These are phyloP conservation scores for Amphipoea oculea DNA, from an alignment of 2,888 invertebrate genomes.

Conservation along the genomic window DNA sequence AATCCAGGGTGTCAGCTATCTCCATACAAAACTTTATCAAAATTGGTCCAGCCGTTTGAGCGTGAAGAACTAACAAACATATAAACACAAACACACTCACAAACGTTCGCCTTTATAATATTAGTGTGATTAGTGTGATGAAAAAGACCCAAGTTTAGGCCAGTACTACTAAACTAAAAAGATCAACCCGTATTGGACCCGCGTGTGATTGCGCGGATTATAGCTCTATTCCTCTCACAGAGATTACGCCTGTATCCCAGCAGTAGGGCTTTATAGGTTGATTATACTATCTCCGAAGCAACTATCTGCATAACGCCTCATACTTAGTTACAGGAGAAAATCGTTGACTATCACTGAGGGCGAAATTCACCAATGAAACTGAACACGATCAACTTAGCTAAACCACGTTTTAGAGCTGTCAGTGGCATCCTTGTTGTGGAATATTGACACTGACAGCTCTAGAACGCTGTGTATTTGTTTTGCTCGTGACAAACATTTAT, in stretches of 20 bases:
- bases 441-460: neutral
- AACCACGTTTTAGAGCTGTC: neutral
- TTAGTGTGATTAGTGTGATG: no score
- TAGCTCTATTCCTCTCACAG: neutral
- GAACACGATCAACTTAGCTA: neutral
- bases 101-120: no score
- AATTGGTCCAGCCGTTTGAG: no score
- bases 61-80: no score
- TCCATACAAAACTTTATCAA: no score
- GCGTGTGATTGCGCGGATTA: neutral
- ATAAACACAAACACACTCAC: no score
- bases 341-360: neutral
- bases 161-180: neutral
- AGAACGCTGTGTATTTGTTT: neutral
- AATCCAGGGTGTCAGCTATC: no score
- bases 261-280: neutral
- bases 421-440: neutral
- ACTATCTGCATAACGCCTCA: no score
- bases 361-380: neutral
- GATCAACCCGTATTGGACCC: neutral
- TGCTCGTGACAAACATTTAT: neutral
- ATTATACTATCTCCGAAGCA: neutral
- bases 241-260: neutral
- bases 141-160: no score
- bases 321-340: neutral